phyloP scores from a whole-genome alignment of 2,113 vertebrate genomes.

The Thryonomys swinderianus region DNA sequence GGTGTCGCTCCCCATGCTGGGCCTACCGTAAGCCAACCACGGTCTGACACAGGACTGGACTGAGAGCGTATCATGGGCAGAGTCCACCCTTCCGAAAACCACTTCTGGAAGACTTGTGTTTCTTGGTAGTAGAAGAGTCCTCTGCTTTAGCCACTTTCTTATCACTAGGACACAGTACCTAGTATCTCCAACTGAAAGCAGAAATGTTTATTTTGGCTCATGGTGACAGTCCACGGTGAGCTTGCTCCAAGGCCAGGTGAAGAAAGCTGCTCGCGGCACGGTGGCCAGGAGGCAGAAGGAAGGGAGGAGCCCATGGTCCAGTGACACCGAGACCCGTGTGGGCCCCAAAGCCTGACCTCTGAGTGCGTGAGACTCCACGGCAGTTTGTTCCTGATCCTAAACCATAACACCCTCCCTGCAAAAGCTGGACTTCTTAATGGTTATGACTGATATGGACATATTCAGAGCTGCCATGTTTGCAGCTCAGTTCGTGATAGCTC shows the following conservation, averaged over 20 bases:
- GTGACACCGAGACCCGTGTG: not conserved
- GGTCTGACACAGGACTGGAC: not conserved
- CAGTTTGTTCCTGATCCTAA: not conserved
- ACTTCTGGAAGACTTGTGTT: not conserved
- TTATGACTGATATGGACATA: too few species aligned
- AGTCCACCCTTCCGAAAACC: not conserved
- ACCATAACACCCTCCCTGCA: not conserved
- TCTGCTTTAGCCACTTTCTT: not conserved
- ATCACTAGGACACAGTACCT: not conserved
- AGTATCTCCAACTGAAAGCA: not conserved
- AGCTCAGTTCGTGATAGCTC: too few species aligned
- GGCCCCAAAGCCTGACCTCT: not conserved
- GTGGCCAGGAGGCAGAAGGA: not conserved
- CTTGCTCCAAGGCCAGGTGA: not conserved
- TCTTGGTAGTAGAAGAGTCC: not conserved
- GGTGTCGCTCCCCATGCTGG: not conserved
- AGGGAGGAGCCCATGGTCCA: not conserved
- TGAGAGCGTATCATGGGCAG: not conserved
- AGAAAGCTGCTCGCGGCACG: not conserved
- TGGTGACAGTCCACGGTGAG: not conserved
- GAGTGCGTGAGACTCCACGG: not conserved
- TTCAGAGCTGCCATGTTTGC: too few species aligned
- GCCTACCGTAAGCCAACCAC: not conserved
- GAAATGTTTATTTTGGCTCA: not conserved
- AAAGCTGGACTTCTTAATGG: too few species aligned